A percentile compares a stretch with the other conserved stretches of the same genome.
Conservation (phyloP, 2,113 vertebrate species). For the Columba janthina region DNA sequence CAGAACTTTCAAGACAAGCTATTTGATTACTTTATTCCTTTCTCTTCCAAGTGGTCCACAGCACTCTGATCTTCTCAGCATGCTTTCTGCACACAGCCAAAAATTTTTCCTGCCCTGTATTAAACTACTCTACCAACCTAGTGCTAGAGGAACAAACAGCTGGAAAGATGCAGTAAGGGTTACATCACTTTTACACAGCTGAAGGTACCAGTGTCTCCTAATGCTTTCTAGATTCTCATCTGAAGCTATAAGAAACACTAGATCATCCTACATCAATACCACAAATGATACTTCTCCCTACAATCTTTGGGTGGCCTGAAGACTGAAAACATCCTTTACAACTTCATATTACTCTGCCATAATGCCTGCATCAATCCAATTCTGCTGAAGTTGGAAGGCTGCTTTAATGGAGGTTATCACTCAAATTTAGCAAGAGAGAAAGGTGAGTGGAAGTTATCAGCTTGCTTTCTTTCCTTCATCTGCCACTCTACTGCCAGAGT, state of each 20-base stretch:
- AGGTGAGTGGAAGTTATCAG: background rate
- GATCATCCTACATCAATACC: background rate
- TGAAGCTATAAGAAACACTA: background rate
- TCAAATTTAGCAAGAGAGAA: background rate
- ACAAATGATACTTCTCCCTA: background rate
- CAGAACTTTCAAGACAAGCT: background rate
- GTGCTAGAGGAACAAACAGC: background rate
- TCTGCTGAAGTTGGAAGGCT: background rate
- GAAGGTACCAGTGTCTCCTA: background rate
- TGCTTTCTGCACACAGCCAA: background rate
- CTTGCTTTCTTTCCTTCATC: background rate
- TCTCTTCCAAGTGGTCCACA: background rate
- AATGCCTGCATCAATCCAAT: background rate
- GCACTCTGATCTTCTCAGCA: background rate
- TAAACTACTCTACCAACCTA: background rate
- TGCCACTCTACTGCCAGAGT: background rate
- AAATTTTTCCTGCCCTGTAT: background rate
- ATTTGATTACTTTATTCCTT: background rate
- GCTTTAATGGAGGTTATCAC: background rate
- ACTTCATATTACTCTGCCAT: background rate
- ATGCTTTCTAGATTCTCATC: background rate
- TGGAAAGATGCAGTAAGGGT: background rate
- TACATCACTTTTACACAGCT: background rate
- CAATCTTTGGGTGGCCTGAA: background rate
- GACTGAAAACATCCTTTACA: background rate